Evolutionary conservation across 2,797 vertebrate genomes (phyloP).

Genomic region (Erpetoichthys calabaricus): DNA sequence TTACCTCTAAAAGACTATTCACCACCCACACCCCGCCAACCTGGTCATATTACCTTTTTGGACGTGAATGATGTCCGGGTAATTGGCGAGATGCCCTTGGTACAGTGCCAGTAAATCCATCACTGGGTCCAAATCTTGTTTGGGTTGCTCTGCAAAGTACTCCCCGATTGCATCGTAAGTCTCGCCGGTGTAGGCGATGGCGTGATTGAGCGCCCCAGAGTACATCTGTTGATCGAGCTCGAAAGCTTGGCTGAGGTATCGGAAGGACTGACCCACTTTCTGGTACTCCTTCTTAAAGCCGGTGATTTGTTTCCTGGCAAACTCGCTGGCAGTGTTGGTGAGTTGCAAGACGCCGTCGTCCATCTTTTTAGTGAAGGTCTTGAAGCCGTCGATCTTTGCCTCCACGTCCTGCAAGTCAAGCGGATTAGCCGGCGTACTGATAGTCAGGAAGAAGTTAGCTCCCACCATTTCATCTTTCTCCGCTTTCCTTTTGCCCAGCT

Average conservation of each 20-base stretch:
- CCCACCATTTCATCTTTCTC: slow-evolving; percentile 97
- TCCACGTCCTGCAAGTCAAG: slow-evolving; percentile 92
- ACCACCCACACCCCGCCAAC: too few species aligned
- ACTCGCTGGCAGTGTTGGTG: slow-evolving; percentile 74
- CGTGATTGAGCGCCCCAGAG: slow-evolving; percentile 76
- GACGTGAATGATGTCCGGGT: slow-evolving; percentile 96
- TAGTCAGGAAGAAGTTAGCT: slow-evolving; percentile 90
- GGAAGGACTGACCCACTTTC: slow-evolving; percentile 87
- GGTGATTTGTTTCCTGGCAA: slow-evolving; percentile 85
- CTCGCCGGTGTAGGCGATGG: slow-evolving; percentile 86
- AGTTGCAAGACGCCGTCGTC: slow-evolving; percentile 83
- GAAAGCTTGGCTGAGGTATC: slow-evolving; percentile 80
- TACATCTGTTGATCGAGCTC: slow-evolving; percentile 90
- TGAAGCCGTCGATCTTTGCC: slow-evolving; percentile 86
- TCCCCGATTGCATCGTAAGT: slow-evolving; percentile 83
- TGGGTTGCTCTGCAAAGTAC: slow-evolving; percentile 85
- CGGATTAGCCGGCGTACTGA: slow-evolving; percentile 60
- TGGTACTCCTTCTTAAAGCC: slow-evolving; percentile 97
- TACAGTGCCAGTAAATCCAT: slow-evolving; percentile 91
- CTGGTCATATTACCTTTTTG: slow-evolving; percentile 78
- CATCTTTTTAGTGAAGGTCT: slow-evolving; percentile 88
- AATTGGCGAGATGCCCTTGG: slow-evolving; percentile 94
- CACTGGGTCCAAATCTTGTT: slow-evolving; percentile 80
- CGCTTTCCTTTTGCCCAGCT: slow-evolving; percentile 86
- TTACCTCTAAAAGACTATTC: too few species aligned